These are phyloP conservation scores for Pongo pygmaeus DNA, from an alignment of 2,113 vertebrate genomes.

Conservation along the genomic window DNA sequence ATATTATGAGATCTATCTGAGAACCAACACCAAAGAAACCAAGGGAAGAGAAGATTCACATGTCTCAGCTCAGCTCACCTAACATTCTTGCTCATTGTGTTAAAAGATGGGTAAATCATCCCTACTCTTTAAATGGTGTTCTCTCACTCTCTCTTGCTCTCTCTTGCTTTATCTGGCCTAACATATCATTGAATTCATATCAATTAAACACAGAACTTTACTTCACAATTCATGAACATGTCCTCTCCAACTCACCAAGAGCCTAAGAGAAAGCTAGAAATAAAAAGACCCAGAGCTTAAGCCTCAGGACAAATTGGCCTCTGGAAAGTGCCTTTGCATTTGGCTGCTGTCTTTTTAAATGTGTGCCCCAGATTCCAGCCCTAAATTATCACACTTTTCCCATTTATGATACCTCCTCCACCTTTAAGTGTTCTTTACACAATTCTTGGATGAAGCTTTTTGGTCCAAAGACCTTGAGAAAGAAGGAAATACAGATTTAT, in stretches of 20 bases:
- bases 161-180: neutral
- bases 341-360: neutral
- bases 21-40: neutral
- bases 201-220: neutral
- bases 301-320: neutral
- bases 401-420: neutral
- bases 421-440: slow-evolving; percentile 33
- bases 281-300: neutral
- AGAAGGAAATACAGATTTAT: slow-evolving; percentile 47
- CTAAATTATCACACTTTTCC: neutral
- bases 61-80: neutral
- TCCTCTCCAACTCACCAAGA: neutral
- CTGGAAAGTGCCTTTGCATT: neutral
- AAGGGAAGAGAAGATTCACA: neutral
- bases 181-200: neutral
- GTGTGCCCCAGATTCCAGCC: neutral
- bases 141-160: neutral
- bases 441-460: slow-evolving; percentile 46
- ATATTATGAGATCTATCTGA: neutral
- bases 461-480: slow-evolving; percentile 47
- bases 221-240: neutral
- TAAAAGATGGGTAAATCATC: neutral
- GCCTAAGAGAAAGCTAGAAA: neutral
- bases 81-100: neutral
- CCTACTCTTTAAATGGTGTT: neutral